Conservation (phyloP, 1,140 invertebrate genomes). For the Rhagoletis pomonella region DNA sequence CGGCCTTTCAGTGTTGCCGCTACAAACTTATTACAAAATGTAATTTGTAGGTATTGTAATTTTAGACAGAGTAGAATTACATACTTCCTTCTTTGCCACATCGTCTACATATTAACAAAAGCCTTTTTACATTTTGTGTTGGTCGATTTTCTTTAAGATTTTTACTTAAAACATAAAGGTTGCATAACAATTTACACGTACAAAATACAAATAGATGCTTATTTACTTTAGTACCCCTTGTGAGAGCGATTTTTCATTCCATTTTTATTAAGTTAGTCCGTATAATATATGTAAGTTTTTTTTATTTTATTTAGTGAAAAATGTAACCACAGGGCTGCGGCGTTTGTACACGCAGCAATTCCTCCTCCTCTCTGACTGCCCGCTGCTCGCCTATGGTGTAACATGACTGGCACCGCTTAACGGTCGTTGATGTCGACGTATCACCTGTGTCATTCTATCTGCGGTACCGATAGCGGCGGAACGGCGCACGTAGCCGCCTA, state of each 20-base stretch:
- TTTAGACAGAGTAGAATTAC: conserved; percentile 5
- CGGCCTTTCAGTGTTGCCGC: no score
- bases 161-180: conserved; percentile 60
- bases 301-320: no score
- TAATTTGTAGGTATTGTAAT: conserved; percentile 7
- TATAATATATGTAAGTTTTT: background rate
- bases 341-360: background rate
- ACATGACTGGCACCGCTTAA: background rate
- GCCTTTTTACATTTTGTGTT: background rate
- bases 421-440: background rate
- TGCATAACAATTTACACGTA: conserved; percentile 57
- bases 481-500: conserved; percentile 69
- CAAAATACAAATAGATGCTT: conserved; percentile 12
- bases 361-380: background rate
- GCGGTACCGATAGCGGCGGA: conserved; percentile 71
- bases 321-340: background rate
- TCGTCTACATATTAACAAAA: no score
- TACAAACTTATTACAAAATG: conserved; percentile 37
- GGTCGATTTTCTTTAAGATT: conserved; percentile 56
- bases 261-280: background rate
- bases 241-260: background rate
- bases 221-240: background rate
- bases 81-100: background rate
- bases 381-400: background rate
- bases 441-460: conserved; percentile 58